Percentiles rank a stretch among this genome's conserved stretches.
Evolutionary conservation across 2,113 vertebrate species (phyloP).

Genomic region (Cavia aperea): DNA sequence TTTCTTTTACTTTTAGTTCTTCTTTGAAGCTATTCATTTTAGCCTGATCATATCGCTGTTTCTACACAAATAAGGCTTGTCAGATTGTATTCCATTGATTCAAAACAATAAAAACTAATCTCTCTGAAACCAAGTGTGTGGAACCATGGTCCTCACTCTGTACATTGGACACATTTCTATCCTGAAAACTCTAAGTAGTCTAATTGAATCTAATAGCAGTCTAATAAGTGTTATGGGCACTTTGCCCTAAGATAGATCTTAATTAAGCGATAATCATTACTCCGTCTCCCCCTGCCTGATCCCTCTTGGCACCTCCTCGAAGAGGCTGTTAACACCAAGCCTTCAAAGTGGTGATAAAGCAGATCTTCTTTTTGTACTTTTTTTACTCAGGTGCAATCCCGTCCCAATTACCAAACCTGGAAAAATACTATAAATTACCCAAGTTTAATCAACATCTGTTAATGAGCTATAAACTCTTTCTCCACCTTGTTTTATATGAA

Average conservation of each 20-base stretch:
- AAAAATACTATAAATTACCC: background rate
- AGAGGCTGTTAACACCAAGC: background rate
- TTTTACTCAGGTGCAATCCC: background rate
- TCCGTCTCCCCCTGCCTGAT: rapidly evolving
- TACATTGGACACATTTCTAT: background rate
- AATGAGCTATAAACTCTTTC: background rate
- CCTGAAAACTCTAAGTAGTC: background rate
- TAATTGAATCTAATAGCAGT: background rate
- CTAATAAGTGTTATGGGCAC: background rate
- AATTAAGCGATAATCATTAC: background rate
- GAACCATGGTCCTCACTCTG: background rate
- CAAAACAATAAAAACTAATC: background rate
- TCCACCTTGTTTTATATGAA: background rate
- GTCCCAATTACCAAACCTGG: background rate
- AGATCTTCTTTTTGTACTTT: background rate
- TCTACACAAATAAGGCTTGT: background rate
- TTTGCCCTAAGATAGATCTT: background rate
- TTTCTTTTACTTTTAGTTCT: background rate
- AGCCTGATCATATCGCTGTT: background rate
- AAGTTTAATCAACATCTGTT: background rate
- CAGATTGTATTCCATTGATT: background rate
- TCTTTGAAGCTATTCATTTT: background rate
- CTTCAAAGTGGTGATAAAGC: too few relatives aligned
- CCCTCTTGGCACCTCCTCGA: background rate
- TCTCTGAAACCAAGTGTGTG: background rate